Conservation (phyloP, 2,113 vertebrate species). For the Phaetusa simplex region DNA sequence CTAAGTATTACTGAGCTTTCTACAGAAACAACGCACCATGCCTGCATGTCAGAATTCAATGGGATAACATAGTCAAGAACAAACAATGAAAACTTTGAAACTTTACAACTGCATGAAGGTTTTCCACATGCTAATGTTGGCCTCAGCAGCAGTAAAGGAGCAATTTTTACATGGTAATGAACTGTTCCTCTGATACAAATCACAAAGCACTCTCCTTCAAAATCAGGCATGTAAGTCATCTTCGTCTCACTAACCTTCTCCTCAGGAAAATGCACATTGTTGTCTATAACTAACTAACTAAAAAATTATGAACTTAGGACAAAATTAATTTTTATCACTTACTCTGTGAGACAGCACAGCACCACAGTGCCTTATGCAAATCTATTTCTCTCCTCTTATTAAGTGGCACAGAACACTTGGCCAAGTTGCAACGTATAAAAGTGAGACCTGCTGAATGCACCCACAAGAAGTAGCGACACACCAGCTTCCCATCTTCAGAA, state of each 20-base stretch:
- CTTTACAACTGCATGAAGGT: not conserved
- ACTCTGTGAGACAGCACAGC: not conserved
- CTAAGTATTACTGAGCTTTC: not conserved
- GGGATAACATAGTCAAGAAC: not conserved
- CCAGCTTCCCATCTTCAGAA: not conserved
- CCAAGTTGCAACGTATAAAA: accelerated
- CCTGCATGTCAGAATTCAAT: not conserved
- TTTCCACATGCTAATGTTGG: not conserved
- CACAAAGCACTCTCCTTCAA: not conserved
- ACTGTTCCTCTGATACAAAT: not conserved
- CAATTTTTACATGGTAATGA: not conserved
- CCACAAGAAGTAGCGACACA: not conserved
- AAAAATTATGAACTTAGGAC: not conserved
- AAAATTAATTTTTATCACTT: not conserved
- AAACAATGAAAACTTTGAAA: not conserved
- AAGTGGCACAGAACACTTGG: not conserved
- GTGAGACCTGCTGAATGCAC: not conserved
- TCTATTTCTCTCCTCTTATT: not conserved
- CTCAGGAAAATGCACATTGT: not conserved
- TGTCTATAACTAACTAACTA: not conserved
- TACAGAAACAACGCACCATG: accelerated
- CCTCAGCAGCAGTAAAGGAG: not conserved
- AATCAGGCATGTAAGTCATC: not conserved
- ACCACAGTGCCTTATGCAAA: not conserved
- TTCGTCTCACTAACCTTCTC: not conserved